Conservation (phyloP, 1,140 invertebrate genomes). For the Trichonephila inaurata region DNA sequence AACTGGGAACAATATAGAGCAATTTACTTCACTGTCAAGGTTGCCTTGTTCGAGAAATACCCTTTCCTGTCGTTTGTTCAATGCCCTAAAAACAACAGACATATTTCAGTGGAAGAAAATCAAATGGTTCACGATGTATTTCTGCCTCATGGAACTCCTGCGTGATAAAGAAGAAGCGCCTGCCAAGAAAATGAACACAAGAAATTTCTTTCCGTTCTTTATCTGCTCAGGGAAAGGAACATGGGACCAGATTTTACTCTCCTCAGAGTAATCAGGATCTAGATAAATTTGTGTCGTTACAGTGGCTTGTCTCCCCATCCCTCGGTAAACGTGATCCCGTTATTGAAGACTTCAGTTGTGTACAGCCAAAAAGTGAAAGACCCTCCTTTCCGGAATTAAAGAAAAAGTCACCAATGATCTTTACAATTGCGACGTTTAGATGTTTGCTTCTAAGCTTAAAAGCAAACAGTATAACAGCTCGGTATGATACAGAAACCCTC, state of each 20-base stretch:
- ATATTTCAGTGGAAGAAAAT: background rate
- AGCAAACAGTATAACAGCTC: background rate
- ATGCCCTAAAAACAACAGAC: background rate
- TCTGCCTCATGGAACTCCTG: conserved; percentile 35
- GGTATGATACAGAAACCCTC: background rate
- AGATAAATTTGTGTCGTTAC: conserved; percentile 59
- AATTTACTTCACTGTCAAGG: background rate
- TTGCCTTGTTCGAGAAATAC: background rate
- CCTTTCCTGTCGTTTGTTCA: background rate
- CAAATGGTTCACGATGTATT: conserved; percentile 24
- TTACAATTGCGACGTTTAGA: background rate
- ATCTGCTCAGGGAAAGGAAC: conserved; percentile 24
- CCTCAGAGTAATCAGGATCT: conserved; percentile 44
- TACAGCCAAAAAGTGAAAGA: background rate
- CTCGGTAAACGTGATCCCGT: conserved; percentile 30
- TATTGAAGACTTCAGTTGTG: background rate
- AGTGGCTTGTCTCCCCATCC: conserved; percentile 32
- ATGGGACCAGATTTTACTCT: conserved; percentile 15
- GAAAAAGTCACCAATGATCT: conserved; percentile 4
- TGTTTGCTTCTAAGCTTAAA: conserved; percentile 23
- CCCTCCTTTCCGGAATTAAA: conserved; percentile 29
- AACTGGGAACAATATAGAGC: background rate
- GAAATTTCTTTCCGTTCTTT: conserved; percentile 53
- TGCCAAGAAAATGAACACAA: conserved; percentile 51
- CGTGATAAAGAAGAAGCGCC: conserved; percentile 45